Evolutionary conservation across 92 coral and sea anemone genomes (phyloP), one percentile per base, ranked within the genome.

Genomic region (Epizoanthus ramosus): DNA sequence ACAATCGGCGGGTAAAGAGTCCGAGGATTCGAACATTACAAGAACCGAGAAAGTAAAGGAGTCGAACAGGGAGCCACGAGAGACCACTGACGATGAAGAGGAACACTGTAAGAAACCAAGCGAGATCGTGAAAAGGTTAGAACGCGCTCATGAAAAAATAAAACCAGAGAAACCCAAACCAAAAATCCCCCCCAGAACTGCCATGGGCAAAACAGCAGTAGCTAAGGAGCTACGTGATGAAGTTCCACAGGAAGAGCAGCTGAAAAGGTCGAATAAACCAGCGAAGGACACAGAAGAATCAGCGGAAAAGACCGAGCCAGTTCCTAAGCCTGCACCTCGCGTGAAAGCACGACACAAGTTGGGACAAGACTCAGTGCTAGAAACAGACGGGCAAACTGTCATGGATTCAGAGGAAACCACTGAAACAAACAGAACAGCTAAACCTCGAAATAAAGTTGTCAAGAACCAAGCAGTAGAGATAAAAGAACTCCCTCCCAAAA

Each of bases 51-150:
- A 61, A 43, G 82, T 39, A 43, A 63, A 2, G 8, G 71, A 21
- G 13, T 15, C 15, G 15, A 22, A 39, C 22, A 58, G 23, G 19
- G 68, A 60, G 14, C 24, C 47, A 37, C 13, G 18, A 6, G 22
- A 39, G 5, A 23, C 22, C 22, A 37, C 15, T 3, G 82, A 77
- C 23, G 71, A 60, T 2, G 92, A 81, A 16, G 90, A 68, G 21
- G 90, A 86, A 3, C 85, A 63, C 12, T 58, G 80, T 10, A 75
- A 76, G 17, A 90, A 85, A 63, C 88, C 93, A 56, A 90, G 93
- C 54, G 93, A 90, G 15, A 89, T 93, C 23, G 59, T 92, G 61
- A 91, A 87, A 68, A 91, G 84, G 79, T 79, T 93, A 12, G 98
- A 93, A 67, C 84, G 77, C 10, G 59, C 79, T 22, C 76, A 81